Conservation (phyloP, 2,797 vertebrate species). For the Clarias fuscus region DNA sequence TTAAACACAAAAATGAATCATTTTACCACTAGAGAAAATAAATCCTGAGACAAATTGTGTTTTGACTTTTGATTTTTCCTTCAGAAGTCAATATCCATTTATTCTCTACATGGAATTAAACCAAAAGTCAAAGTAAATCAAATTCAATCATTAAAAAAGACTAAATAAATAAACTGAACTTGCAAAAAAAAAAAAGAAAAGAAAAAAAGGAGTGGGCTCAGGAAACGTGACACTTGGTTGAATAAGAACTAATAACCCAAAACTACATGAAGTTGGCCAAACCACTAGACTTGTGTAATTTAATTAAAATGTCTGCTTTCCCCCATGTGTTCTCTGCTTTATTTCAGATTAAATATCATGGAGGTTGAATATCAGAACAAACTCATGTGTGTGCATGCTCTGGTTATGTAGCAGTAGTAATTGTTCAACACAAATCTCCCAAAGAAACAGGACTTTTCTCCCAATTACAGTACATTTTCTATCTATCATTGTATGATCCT, state of each 20-base stretch:
- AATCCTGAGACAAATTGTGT: constrained; percentile 2
- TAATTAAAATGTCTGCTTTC: constrained; percentile 52
- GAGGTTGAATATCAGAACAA: neutral
- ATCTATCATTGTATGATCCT: no score
- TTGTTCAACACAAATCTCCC: neutral
- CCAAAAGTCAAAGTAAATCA: constrained; percentile 36
- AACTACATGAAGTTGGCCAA: constrained; percentile 33
- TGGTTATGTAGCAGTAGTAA: neutral
- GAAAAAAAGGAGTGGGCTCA: neutral
- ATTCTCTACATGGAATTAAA: constrained; percentile 39
- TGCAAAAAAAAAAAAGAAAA: constrained; percentile 3
- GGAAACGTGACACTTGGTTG: constrained; percentile 43
- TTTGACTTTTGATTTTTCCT: constrained; percentile 17
- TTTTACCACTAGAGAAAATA: constrained; percentile 14
- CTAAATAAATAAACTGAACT: constrained; percentile 50
- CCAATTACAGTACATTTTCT: no score
- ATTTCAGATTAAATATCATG: constrained; percentile 42
- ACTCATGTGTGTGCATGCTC: neutral
- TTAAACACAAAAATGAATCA: neutral
- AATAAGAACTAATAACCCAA: constrained; percentile 49
- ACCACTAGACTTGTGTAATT: constrained; percentile 43
- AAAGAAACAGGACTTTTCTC: neutral
- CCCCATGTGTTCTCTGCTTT: constrained; percentile 28
- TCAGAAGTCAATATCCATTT: constrained; percentile 20
- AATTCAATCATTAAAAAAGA: constrained; percentile 38